Evolutionary conservation across 2,113 vertebrate species (phyloP), one percentile per base, ranked within the genome.

Genomic region (Siniperca knerii): DNA sequence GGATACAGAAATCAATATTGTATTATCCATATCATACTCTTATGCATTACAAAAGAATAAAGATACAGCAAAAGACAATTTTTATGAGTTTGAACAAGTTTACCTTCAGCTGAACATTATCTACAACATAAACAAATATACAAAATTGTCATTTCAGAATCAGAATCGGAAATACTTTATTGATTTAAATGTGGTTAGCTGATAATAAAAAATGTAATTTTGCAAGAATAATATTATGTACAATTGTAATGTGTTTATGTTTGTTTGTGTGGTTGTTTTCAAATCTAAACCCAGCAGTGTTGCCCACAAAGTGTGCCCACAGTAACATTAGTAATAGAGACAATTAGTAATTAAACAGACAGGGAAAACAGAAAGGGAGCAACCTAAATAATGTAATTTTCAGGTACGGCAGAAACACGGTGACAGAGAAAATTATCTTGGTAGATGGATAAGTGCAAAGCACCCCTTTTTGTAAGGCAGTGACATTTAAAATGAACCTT

Each of bases 331-430:
- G 25, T 25, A 25, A 25, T 40, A n/a, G 29, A 60, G 35, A 68
- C 71, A 83, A 83, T 82, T 68, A 84, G 70, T 83, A 75, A 87
- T 90, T 85, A 80, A 88, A 80, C 67, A 66, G 82, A 54, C 20
- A 79, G 62, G 4, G 25, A 57, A 57, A 84, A 69, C 23, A 81
- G 67, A 77, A 9, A 44, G 54, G 52, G 68, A 69, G 52, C 25
- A 8, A 40, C 55, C 66, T 86, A 70, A 87, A 75, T 70, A 87
- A 81, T 88, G 68, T 16, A 67, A 75, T 46, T 46, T 64, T 84
- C 71, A 87, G 70, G 52, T 61, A 42, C 10, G 64, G 58, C 13
- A 46, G 60, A 64, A 84, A 83, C 35, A 82, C 58, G 21, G 6
- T 18, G 40, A 74, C 10, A 50, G 15, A 67, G 54, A 78, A 55